A percentile compares a stretch with the other conserved stretches of the same genome.
These are phyloP conservation scores for Chondrosia reniformis DNA, from an alignment of 37 sponge, comb jelly and placozoan genomes.

Conservation along the genomic window DNA sequence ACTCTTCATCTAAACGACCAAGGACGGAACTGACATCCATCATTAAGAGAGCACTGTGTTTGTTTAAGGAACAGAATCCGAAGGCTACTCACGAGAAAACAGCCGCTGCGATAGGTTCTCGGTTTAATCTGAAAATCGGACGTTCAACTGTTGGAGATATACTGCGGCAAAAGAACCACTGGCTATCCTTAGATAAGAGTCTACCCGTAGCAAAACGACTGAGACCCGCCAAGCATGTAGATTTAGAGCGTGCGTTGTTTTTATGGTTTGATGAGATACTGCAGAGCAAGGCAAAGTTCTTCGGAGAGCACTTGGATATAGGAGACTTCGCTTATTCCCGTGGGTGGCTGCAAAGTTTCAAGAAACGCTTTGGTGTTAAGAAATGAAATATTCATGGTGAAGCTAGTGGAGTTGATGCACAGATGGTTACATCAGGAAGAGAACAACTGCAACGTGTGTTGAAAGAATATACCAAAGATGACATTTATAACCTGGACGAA, in stretches of 20 bases:
- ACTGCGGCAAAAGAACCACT: background rate
- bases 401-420: slow-evolving; percentile 3
- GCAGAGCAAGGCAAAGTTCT: background rate
- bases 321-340: background rate
- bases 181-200: background rate
- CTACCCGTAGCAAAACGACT: background rate
- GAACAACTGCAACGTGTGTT: background rate
- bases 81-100: background rate
- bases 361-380: slow-evolving; percentile 33
- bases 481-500: slow-evolving; percentile 34
- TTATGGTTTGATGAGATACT: background rate
- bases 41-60: background rate
- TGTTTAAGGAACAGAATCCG: background rate
- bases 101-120: background rate
- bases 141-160: background rate
- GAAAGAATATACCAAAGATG: slow-evolving; percentile 6
- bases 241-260: background rate
- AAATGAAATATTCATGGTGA: slow-evolving; percentile 23
- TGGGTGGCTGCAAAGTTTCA: slow-evolving; percentile 48
- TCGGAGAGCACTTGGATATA: background rate
- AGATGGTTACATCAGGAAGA: background rate
- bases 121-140: background rate
- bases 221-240: background rate
- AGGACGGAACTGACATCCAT: background rate
- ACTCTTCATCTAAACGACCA: background rate